Conservation (phyloP, 2,888 invertebrate genomes). For the Phanerotoma sp. region DNA sequence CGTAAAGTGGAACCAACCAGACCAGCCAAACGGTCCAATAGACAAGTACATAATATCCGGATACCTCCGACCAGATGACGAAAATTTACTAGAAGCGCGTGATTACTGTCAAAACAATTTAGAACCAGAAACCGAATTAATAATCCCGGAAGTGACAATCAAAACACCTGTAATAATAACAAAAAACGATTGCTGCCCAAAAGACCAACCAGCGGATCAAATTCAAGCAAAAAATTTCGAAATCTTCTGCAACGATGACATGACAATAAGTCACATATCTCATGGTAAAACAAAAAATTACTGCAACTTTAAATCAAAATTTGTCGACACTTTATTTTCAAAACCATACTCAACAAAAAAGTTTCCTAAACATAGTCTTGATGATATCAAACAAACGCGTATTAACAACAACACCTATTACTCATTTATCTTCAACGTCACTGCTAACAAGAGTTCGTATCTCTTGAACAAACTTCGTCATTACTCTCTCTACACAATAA, state of each 20-base stretch:
- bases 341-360: background rate
- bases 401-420: constrained; percentile 33
- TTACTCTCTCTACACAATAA: constrained; percentile 64
- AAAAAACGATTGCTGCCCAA: constrained; percentile 34
- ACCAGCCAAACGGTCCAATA: constrained; percentile 63
- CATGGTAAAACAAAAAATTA: constrained; percentile 40
- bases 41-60: constrained; percentile 60
- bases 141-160: constrained; percentile 31
- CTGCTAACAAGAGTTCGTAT: constrained; percentile 33
- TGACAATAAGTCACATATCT: constrained; percentile 37
- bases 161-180: constrained; percentile 27
- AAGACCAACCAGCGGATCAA: constrained; percentile 12
- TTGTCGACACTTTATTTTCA: constrained; percentile 25
- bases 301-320: constrained; percentile 36
- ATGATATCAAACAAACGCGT: constrained; percentile 26
- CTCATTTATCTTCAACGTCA: constrained; percentile 39
- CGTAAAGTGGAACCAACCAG: constrained; percentile 65
- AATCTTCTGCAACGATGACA: constrained; percentile 42
- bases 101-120: constrained; percentile 56
- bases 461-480: constrained; percentile 59
- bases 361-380: constrained; percentile 12
- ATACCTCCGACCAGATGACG: constrained; percentile 41
- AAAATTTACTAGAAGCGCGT: constrained; percentile 44
- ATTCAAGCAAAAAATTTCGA: constrained; percentile 38
- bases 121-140: constrained; percentile 33